Evolutionary conservation across 1,140 invertebrate species (phyloP).

Genomic region (Paracyclopina nana): DNA sequence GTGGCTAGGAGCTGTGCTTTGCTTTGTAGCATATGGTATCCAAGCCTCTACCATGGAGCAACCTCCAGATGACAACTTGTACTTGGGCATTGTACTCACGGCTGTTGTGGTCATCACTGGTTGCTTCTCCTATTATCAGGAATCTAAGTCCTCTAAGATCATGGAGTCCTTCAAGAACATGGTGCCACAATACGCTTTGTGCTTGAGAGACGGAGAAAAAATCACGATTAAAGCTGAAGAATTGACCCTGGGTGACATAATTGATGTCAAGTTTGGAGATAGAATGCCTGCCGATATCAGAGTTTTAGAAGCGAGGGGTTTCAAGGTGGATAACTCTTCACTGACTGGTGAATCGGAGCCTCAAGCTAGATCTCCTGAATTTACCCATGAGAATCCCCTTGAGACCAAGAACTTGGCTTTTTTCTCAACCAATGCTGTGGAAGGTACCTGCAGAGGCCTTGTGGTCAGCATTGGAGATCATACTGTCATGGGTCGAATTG

Average conservation of each 20-base stretch:
- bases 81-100: constrained; percentile 31
- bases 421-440: constrained; percentile 91
- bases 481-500: constrained; percentile 65
- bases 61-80: constrained; percentile 30
- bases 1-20: constrained; percentile 51
- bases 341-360: constrained; percentile 93
- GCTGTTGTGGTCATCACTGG: constrained; percentile 39
- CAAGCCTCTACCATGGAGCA: constrained; percentile 26
- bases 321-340: constrained; percentile 52
- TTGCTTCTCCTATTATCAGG: constrained; percentile 93
- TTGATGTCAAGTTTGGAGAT: constrained; percentile 86
- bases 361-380: constrained; percentile 67
- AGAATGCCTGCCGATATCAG: constrained; percentile 81
- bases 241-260: constrained; percentile 74
- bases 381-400: constrained; percentile 82
- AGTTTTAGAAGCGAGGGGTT: constrained; percentile 67
- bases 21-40: constrained; percentile 42
- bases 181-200: constrained; percentile 40
- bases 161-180: constrained; percentile 92
- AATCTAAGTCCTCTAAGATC: constrained; percentile 84
- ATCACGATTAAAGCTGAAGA: constrained; percentile 69
- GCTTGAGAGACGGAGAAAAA: constrained; percentile 54
- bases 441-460: constrained; percentile 51
- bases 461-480: constrained; percentile 61
- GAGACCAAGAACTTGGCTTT: constrained; percentile 93